Base-by-base conservation (phyloP, 2,797 vertebrate genomes). In the Sandelia bainsii region DNA sequence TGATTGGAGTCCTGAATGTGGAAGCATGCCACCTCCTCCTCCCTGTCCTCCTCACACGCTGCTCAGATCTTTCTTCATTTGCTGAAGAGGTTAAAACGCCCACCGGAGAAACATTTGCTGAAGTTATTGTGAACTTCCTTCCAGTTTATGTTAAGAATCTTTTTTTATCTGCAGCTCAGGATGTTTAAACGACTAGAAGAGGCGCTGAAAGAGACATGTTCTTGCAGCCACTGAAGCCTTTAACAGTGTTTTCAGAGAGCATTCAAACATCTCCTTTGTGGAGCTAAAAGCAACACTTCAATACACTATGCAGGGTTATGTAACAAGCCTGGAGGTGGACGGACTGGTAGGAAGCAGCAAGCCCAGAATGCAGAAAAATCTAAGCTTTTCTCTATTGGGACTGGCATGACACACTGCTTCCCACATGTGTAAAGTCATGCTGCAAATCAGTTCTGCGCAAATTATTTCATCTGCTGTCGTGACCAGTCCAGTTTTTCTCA, bases 261-360 rank as follows among this genome's bases (percentile, higher is more conserved):
- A 54, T 81, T 84, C 72, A 85, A 77, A 64, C 5, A 16, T 17
- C 75, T 79, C 71, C 73, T 84, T 87, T 81, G 72, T 87, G 80
- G 42, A 79, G 87, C 83, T 89, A 62, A 89, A 89, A 82, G 85
- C 72, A 8, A 57, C 46, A 9, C 65, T 34, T 34, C 8, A 34
- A 1, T 23, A 2, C 75, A 68, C 72, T 53, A 34, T 59, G 74
- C 17, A 9, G 62, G n/a, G 80, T 92, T 92, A 80, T 34, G 72
- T 77, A 94, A 93, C 65, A 51, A 72, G 44, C 58, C 81, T 73
- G 82, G 81, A 91, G 90, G 89, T 86, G 81, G 83, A 83, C 40
- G 79, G 14, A 57, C 74, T 68, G 69, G 59, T 54, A 86, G 78
- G 75, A 89, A 75, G 75, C 68, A 59, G 72, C 73, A n/a, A 61